Base-by-base conservation (phyloP, 2,888 invertebrate species). In the Brenthis daphne region DNA sequence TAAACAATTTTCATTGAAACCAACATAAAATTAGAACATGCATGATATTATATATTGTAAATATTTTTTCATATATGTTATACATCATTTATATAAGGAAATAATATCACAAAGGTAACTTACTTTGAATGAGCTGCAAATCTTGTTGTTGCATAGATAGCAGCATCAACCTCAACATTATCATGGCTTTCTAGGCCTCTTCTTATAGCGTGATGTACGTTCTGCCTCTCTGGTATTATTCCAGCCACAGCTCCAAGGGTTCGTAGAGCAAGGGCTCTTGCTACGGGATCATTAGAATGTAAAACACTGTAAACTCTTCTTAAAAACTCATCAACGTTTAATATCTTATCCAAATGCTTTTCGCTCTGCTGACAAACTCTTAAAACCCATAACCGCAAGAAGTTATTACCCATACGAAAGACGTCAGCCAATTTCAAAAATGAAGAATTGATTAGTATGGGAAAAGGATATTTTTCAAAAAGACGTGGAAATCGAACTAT, bases 381-480 rank as follows among this genome's bases (percentile, higher is more conserved):
- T 53, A 99, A 88, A 0, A 99, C 97, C 95, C 98, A 98, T 53
- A 99, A 94, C 6, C 99, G 94, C 51, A 99, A 89, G 82, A 99
- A 97, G 85, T 99, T 99, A 70, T 96, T 97, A 1, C 98, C 92
- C 88, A 90, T 96, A 68, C 98, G 96, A 90, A 99, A 99, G 6
- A 99, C 97, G 89, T 99, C 99, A 0, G 99, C 96, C 20, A 99
- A 88, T 92, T 99, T 99, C 24, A 99, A 88, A 75, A 99, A 96
- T 0, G 99, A 98, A 0, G 99, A 98, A 89, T 99, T 99, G 47
- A 99, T 99, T 24, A 99, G 92, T 81, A 99, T 98, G 0, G 99
- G 99, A 88, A 99, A 99, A 0, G 99, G 99, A 86, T 99, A 99
- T 84, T 99, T 98, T 83, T 99, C 98, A 88, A 99, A 99, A 0